Percentiles rank a stretch among this genome's conserved stretches.
These are phyloP conservation scores for Coelopa frigida DNA, from an alignment of 1,140 invertebrate species.

Conservation along the genomic window DNA sequence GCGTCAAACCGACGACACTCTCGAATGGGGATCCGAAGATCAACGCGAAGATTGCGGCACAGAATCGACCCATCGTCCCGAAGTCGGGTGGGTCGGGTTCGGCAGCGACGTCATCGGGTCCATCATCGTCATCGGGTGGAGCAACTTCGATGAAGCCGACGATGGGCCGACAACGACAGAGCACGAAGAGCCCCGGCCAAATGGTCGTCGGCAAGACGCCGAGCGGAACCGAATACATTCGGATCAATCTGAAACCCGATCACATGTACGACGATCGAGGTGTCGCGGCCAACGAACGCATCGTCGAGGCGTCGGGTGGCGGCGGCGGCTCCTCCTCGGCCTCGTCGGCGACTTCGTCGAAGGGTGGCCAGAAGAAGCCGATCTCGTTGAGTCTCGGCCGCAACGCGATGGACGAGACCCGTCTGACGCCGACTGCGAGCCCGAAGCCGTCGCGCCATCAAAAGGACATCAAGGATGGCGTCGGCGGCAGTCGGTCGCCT, in stretches of 20 bases:
- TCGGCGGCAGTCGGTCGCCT: slow-evolving; percentile 42
- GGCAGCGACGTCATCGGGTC: slow-evolving; percentile 13
- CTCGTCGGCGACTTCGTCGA: slow-evolving; percentile 30
- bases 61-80: slow-evolving; percentile 6
- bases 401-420: slow-evolving; percentile 29
- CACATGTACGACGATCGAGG: slow-evolving; percentile 54
- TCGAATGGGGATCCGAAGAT: slow-evolving; percentile 26
- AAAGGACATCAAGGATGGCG: slow-evolving; percentile 26
- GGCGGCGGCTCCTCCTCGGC: slow-evolving; percentile 33
- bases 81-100: not conserved
- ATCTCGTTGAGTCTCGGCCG: slow-evolving; percentile 46
- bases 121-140: slow-evolving; percentile 2
- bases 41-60: slow-evolving; percentile 4
- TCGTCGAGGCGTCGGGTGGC: slow-evolving; percentile 43
- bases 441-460: slow-evolving; percentile 43
- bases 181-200: slow-evolving; percentile 38
- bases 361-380: slow-evolving; percentile 43
- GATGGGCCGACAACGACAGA: slow-evolving; percentile 26
- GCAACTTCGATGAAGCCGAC: not conserved
- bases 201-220: slow-evolving; percentile 40
- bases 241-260: slow-evolving; percentile 59
- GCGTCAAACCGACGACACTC: slow-evolving; percentile 21
- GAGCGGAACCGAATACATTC: slow-evolving; percentile 52
- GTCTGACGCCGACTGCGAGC: slow-evolving; percentile 43
- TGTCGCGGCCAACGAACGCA: slow-evolving; percentile 36